These are phyloP conservation scores for Diuraphis noxia DNA, from an alignment of 1,140 invertebrate genomes.

Conservation along the genomic window DNA sequence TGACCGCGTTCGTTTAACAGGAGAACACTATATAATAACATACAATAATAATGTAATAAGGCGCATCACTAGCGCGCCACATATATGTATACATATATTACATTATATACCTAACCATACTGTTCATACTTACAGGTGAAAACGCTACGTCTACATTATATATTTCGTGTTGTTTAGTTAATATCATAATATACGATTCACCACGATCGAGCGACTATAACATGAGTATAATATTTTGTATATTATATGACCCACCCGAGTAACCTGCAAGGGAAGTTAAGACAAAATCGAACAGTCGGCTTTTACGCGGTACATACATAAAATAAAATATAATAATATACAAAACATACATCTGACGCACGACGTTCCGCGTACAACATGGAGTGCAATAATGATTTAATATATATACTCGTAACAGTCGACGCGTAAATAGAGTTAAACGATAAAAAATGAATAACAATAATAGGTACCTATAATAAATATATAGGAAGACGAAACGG, in stretches of 20 bases:
- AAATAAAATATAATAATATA: no score
- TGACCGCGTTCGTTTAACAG: background rate
- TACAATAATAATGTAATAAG: background rate
- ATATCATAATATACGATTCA: background rate
- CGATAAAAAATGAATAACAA: background rate
- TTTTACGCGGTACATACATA: background rate
- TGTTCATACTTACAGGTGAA: background rate
- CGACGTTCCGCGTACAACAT: background rate
- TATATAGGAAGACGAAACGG: no score
- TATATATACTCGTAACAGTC: constrained; percentile 1
- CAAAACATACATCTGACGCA: background rate
- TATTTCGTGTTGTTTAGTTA: background rate
- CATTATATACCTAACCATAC: no score
- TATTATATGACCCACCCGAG: background rate
- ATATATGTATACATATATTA: no score
- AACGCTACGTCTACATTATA: background rate
- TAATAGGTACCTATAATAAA: background rate
- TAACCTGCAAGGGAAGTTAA: background rate
- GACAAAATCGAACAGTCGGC: background rate
- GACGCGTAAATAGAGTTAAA: background rate
- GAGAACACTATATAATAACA: background rate
- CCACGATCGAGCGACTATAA: background rate
- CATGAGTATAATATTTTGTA: background rate
- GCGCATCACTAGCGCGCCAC: background rate
- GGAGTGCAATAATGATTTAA: background rate